Percentiles rank a stretch among this genome's conserved stretches.
These are phyloP conservation scores for Ophion ellenae DNA, from an alignment of 2,888 invertebrate species.

Conservation along the genomic window DNA sequence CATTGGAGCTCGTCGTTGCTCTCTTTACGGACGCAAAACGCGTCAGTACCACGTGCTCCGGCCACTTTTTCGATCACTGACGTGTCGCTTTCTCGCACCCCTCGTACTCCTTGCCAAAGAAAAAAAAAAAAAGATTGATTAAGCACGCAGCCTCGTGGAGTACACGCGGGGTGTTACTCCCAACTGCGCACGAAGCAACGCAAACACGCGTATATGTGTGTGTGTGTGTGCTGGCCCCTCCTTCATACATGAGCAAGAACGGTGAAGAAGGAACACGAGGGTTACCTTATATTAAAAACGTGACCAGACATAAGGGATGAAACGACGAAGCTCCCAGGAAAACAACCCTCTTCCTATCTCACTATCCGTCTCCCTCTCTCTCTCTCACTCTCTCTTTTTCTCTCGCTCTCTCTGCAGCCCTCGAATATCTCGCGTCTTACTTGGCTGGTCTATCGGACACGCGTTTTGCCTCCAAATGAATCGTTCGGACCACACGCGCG, in stretches of 20 bases:
- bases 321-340: slow-evolving; percentile 64
- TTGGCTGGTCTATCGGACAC: slow-evolving; percentile 9
- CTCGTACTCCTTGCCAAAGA: slow-evolving; percentile 17
- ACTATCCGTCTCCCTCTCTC: slow-evolving; percentile 18
- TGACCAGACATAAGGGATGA: slow-evolving; percentile 81
- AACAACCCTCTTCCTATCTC: slow-evolving; percentile 38
- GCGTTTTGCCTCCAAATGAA: slow-evolving; percentile 57
- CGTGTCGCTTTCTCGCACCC: slow-evolving; percentile 9
- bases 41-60: slow-evolving; percentile 29
- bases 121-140: slow-evolving; percentile 77
- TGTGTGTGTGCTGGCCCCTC: slow-evolving; percentile 18
- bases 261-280: slow-evolving; percentile 47
- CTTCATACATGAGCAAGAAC: slow-evolving; percentile 53
- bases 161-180: slow-evolving; percentile 58
- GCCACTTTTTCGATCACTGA: slow-evolving; percentile 15
- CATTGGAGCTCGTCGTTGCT: not conserved
- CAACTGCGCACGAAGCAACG: slow-evolving; percentile 63
- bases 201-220: slow-evolving; percentile 55
- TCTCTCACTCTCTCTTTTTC: not conserved
- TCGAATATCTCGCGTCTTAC: not conserved
- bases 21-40: slow-evolving; percentile 17
- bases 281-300: slow-evolving; percentile 80
- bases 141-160: slow-evolving; percentile 67
- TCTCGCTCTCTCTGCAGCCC: too few species aligned
- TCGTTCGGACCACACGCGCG: slow-evolving; percentile 35